phyloP scores from a whole-genome alignment of 2,797 vertebrate genomes.

The Trematomus bernacchii region DNA sequence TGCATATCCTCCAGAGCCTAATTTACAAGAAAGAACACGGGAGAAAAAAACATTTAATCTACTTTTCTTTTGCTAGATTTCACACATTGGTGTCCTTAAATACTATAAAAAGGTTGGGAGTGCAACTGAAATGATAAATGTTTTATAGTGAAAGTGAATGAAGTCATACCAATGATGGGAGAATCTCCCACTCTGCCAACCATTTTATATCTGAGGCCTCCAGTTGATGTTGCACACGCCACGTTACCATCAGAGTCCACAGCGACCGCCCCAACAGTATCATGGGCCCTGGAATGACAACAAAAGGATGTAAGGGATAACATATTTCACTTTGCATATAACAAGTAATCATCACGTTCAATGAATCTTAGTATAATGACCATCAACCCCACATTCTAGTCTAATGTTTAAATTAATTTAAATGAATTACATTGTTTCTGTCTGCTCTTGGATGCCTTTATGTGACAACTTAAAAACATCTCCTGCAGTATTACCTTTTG shows the following conservation, averaged over 20 bases:
- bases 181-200: constrained; percentile 89
- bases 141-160: not conserved
- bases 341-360: constrained; percentile 1
- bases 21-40: constrained; percentile 23
- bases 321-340: no score
- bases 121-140: not conserved
- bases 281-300: constrained; percentile 78
- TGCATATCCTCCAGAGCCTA: constrained; percentile 79
- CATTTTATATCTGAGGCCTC: constrained; percentile 89
- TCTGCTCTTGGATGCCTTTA: not conserved
- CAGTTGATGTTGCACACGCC: constrained; percentile 87
- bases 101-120: not conserved
- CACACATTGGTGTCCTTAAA: not conserved
- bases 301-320: not conserved
- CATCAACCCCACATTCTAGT: not conserved
- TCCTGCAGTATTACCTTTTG: not conserved
- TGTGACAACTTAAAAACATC: not conserved
- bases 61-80: not conserved
- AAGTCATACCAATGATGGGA: constrained; percentile 83
- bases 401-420: not conserved
- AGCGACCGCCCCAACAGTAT: constrained; percentile 85
- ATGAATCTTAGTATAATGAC: not conserved
- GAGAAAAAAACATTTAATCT: not conserved
- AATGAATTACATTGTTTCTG: not conserved
- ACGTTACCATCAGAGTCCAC: constrained; percentile 83